Evolutionary conservation across 2,888 invertebrate genomes (phyloP).

Genomic region (Apotomis betuletana): DNA sequence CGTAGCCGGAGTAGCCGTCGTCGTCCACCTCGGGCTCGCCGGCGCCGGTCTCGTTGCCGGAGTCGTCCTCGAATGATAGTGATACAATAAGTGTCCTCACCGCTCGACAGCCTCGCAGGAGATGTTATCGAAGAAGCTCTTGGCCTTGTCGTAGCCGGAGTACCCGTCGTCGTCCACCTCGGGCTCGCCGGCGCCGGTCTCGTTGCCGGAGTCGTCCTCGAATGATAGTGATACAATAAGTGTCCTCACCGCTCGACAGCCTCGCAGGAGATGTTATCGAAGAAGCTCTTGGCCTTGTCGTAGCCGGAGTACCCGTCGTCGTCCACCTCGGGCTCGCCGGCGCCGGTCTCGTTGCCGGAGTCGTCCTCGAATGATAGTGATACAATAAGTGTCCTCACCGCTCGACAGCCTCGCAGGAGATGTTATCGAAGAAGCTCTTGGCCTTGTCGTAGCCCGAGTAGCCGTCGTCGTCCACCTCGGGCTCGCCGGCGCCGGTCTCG

Average conservation of each 20-base stretch:
- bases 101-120: constrained; percentile 99
- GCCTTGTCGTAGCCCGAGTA: no score
- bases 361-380: no score
- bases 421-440: no score
- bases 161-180: constrained; percentile 89
- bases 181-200: constrained; percentile 92
- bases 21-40: constrained; percentile 92
- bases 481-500: no score
- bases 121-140: constrained; percentile 99
- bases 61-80: constrained; percentile 75
- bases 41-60: constrained; percentile 94
- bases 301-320: constrained; percentile 91
- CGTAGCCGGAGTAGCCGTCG: constrained; percentile 91
- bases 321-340: constrained; percentile 91
- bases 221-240: not conserved
- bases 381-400: no score
- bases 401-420: no score
- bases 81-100: constrained; percentile 57
- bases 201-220: constrained; percentile 89
- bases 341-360: constrained; percentile 94
- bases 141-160: constrained; percentile 95
- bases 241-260: constrained; percentile 91
- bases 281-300: constrained; percentile 98
- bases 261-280: constrained; percentile 99
- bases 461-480: no score